Conservation (phyloP, 2,888 invertebrate genomes). For the Thalpophila matura region DNA sequence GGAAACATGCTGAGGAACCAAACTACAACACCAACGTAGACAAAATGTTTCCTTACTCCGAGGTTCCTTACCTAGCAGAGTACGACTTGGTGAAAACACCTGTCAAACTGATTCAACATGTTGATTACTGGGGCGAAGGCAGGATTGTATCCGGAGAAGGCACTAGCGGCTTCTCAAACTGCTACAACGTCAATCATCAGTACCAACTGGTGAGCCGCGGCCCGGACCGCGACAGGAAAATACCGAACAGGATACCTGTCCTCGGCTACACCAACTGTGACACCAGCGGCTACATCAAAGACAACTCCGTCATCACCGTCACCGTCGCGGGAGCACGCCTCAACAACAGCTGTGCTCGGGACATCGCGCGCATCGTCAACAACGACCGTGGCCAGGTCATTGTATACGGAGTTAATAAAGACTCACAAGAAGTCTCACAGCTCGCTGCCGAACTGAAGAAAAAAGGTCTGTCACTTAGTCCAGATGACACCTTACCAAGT, state of each 20-base stretch:
- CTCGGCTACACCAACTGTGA: constrained; percentile 63
- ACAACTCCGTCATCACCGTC: constrained; percentile 64
- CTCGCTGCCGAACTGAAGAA: constrained; percentile 56
- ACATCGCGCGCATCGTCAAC: constrained; percentile 69
- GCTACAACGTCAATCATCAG: constrained; percentile 71
- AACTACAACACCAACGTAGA: constrained; percentile 67
- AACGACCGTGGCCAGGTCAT: constrained; percentile 63
- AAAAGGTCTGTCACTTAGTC: constrained; percentile 50
- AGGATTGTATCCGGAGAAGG: constrained; percentile 49
- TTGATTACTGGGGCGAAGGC: constrained; percentile 76
- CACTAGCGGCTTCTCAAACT: constrained; percentile 64
- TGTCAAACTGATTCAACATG: constrained; percentile 54
- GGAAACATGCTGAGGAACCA: constrained; percentile 53
- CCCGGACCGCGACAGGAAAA: constrained; percentile 63
- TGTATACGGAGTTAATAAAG: constrained; percentile 58
- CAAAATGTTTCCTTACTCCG: constrained; percentile 70
- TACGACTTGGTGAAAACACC: constrained; percentile 69
- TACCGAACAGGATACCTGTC: constrained; percentile 72
- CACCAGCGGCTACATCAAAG: constrained; percentile 68
- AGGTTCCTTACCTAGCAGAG: constrained; percentile 69
- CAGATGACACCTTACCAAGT: constrained; percentile 48
- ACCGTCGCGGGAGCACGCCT: constrained; percentile 68
- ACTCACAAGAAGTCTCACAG: constrained; percentile 54
- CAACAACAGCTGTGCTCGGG: constrained; percentile 65
- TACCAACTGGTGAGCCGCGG: constrained; percentile 69